These are phyloP conservation scores for Thereva nobilitata DNA, from an alignment of 2,888 invertebrate genomes.

Conservation along the genomic window DNA sequence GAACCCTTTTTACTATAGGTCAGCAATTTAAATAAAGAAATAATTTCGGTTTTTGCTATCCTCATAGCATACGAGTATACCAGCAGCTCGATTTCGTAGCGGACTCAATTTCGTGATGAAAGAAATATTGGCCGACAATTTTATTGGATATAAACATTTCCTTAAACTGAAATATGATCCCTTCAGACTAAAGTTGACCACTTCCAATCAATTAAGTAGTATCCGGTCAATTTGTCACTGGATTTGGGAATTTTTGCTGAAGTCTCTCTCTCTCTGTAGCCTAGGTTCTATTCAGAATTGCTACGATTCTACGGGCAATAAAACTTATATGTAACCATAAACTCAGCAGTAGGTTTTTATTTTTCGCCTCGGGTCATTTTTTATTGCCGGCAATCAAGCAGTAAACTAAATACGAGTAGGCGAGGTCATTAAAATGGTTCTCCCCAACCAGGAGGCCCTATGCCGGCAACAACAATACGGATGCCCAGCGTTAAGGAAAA, in stretches of 20 bases:
- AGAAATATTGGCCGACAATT: too few species aligned
- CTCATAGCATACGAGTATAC: background rate
- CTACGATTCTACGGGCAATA: conserved; percentile 16
- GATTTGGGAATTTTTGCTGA: conserved; percentile 21
- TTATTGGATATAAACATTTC: too few species aligned
- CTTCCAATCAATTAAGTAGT: conserved; percentile 34
- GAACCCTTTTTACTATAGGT: too few species aligned
- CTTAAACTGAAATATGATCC: too few species aligned
- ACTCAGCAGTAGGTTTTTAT: conserved; percentile 21
- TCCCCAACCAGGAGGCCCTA: conserved; percentile 15
- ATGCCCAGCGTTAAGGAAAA: too few species aligned
- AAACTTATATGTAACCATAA: conserved; percentile 27
- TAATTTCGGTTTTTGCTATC: background rate
- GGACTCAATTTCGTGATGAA: too few species aligned
- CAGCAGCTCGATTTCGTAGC: background rate
- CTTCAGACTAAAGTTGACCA: background rate
- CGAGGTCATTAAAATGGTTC: conserved; percentile 20
- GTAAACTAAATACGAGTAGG: conserved; percentile 13
- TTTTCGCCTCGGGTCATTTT: conserved; percentile 18
- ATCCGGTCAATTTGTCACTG: conserved; percentile 29
- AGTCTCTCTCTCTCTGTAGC: conserved; percentile 7
- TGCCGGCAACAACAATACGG: conserved; percentile 9
- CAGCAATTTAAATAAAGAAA: too few species aligned
- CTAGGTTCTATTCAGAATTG: conserved; percentile 17
- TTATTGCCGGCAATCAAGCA: conserved; percentile 25